Conservation (phyloP, 2,888 invertebrate species). For the Sinotaia quadrata region DNA sequence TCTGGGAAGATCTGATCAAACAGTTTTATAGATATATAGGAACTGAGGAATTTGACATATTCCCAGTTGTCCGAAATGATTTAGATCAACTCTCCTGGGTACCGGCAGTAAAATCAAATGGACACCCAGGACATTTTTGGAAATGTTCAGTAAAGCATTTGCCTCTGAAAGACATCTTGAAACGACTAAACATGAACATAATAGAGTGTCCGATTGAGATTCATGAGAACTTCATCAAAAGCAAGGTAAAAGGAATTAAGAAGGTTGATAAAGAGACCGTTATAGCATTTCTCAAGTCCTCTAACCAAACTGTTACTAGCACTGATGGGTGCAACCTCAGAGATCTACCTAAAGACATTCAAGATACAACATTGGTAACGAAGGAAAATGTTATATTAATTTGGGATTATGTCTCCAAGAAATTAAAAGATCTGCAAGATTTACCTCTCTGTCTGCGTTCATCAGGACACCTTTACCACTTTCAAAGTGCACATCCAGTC, state of each 20-base stretch:
- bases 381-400: background rate
- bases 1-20: conserved; percentile 1
- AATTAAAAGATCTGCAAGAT: background rate
- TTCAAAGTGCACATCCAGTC: background rate
- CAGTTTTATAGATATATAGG: conserved; percentile 5
- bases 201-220: conserved; percentile 8
- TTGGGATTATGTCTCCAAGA: background rate
- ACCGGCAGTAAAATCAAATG: background rate
- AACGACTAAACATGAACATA: conserved; percentile 16
- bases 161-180: background rate
- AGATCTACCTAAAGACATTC: conserved; percentile 2
- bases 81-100: conserved; percentile 4
- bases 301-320: background rate
- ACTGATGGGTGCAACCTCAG: conserved; percentile 5
- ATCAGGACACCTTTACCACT: conserved; percentile 1
- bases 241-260: background rate
- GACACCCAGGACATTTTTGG: conserved; percentile 14
- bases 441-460: conserved; percentile 10
- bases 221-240: background rate
- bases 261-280: background rate
- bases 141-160: background rate
- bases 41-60: background rate
- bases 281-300: conserved; percentile 8
- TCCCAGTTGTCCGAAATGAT: conserved; percentile 5
- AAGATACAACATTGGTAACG: background rate